phyloP scores from a whole-genome alignment of 2,113 vertebrate genomes.

The crab-eating macaque (Macaca fascicularis) region DNA sequence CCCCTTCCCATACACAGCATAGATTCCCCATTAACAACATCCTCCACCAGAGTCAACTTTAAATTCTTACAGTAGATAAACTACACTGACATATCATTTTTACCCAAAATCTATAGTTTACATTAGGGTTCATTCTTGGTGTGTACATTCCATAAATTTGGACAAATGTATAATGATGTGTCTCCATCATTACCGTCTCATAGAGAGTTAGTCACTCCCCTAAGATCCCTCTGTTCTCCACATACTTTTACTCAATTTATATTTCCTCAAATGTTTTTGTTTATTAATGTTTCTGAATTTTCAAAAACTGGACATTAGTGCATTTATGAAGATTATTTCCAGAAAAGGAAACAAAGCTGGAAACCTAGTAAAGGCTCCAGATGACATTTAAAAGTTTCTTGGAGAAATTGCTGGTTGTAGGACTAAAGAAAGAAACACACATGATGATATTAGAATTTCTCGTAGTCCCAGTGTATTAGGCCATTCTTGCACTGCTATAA shows the following conservation, averaged over 20 bases:
- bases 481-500: too few relatives aligned
- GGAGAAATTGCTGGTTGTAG: neutral
- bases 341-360: neutral
- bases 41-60: neutral
- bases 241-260: neutral
- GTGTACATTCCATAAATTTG: neutral
- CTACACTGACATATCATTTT: neutral
- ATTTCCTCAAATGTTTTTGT: neutral
- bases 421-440: neutral
- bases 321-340: neutral
- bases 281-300: neutral
- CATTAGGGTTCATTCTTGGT: too few relatives aligned
- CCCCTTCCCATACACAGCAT: too few relatives aligned
- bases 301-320: neutral
- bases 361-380: neutral
- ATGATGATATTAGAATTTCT: neutral
- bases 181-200: neutral
- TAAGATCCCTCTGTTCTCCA: neutral
- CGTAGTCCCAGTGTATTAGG: too few relatives aligned
- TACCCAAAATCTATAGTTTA: neutral
- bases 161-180: neutral
- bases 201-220: neutral
- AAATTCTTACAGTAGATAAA: neutral
- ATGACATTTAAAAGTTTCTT: neutral
- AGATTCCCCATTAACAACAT: neutral